These are phyloP conservation scores for Pectinophora gossypiella DNA, from an alignment of 1,140 invertebrate genomes.

Conservation along the genomic window DNA sequence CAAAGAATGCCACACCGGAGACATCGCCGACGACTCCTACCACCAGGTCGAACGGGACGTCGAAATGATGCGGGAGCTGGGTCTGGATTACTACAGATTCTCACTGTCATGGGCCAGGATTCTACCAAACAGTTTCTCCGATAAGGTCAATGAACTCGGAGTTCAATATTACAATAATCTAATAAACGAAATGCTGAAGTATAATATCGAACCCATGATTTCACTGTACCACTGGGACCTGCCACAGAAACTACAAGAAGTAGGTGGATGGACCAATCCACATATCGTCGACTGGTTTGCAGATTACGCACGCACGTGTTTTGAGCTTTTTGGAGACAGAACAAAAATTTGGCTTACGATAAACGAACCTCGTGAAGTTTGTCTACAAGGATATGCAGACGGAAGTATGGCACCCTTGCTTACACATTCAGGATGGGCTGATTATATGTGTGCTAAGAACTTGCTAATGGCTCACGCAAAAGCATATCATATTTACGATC, in stretches of 20 bases:
- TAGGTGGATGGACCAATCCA: conserved; percentile 74
- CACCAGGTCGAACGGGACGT: conserved; percentile 71
- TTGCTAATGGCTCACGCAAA: conserved; percentile 44
- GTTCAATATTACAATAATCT: conserved; percentile 77
- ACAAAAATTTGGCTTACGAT: conserved; percentile 69
- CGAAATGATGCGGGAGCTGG: conserved; percentile 41
- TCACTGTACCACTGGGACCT: conserved; percentile 72
- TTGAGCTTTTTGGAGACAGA: conserved; percentile 52
- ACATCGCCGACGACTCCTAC: conserved; percentile 73
- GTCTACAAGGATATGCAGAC: conserved; percentile 49
- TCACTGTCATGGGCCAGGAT: conserved; percentile 78
- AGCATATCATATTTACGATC: neutral
- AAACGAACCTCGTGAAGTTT: conserved; percentile 65
- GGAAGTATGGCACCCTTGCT: conserved; percentile 32
- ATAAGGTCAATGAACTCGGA: conserved; percentile 64
- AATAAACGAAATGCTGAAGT: conserved; percentile 69
- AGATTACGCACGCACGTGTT: conserved; percentile 62
- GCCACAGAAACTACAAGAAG: conserved; percentile 53
- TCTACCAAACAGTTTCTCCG: conserved; percentile 63
- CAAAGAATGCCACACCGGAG: conserved; percentile 57
- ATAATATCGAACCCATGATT: conserved; percentile 63
- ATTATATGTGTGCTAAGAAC: conserved; percentile 36
- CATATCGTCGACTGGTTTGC: conserved; percentile 63
- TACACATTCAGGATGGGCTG: neutral
- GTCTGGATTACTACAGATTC: conserved; percentile 76